These are phyloP conservation scores for Lutjanus erythropterus DNA, from an alignment of 2,113 vertebrate genomes.

Conservation along the genomic window DNA sequence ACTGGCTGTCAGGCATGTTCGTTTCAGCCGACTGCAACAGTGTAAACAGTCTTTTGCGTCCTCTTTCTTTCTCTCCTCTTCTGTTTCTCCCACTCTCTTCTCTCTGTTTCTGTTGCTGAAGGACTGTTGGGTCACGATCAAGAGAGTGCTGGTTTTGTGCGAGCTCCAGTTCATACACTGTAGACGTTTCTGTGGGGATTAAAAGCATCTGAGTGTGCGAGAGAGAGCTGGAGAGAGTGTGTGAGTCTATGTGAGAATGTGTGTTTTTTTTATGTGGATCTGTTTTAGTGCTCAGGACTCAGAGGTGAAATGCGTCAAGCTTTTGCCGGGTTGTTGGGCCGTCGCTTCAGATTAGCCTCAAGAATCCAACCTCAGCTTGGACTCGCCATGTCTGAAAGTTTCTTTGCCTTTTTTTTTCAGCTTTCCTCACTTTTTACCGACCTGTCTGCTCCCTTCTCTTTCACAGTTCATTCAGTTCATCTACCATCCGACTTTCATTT, in stretches of 20 bases:
- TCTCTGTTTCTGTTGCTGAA: constrained; percentile 28
- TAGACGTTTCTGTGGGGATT: constrained; percentile 52
- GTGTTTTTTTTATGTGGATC: constrained; percentile 49
- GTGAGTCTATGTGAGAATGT: constrained; percentile 44
- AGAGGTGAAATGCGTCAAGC: constrained; percentile 65
- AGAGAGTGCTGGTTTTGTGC: constrained; percentile 52
- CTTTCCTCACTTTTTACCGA: constrained; percentile 28
- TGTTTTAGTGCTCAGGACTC: constrained; percentile 68
- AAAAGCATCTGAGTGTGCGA: constrained; percentile 64
- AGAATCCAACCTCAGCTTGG: constrained; percentile 39
- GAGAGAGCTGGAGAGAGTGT: constrained; percentile 21
- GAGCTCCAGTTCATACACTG: constrained; percentile 55
- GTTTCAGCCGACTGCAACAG: constrained; percentile 33
- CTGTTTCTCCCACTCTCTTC: neutral
- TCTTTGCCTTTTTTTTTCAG: constrained; percentile 33
- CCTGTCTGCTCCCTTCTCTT: constrained; percentile 7
- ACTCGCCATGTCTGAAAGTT: constrained; percentile 35
- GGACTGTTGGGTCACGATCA: constrained; percentile 48
- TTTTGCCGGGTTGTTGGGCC: constrained; percentile 67
- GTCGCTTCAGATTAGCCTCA: constrained; percentile 72
- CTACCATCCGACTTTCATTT: constrained; percentile 21
- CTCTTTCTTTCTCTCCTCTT: neutral
- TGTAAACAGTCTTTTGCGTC: constrained; percentile 17
- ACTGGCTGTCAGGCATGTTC: constrained; percentile 47
- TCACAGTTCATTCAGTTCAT: constrained; percentile 2